phyloP scores from a whole-genome alignment of 2,888 invertebrate genomes.

The Nebria salina region DNA sequence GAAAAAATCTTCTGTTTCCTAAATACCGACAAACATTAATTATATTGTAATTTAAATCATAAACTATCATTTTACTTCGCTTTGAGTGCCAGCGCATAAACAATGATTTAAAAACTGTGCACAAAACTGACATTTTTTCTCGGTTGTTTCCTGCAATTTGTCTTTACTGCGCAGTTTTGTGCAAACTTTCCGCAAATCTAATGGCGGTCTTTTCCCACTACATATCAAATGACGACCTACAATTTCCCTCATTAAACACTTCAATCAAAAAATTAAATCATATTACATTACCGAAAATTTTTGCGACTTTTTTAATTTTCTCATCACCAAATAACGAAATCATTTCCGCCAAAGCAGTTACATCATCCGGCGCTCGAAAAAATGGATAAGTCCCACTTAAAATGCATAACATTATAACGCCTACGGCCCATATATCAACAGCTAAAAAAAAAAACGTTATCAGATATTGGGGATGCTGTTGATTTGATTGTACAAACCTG shows the following conservation, averaged over 20 bases:
- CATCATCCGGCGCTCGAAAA: slow-evolving; percentile 83
- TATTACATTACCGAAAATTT: slow-evolving; percentile 68
- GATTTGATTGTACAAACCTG: slow-evolving; percentile 62
- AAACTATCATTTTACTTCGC: slow-evolving; percentile 40
- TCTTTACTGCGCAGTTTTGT: slow-evolving; percentile 60
- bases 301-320: slow-evolving; percentile 74
- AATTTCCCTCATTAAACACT: slow-evolving; percentile 41
- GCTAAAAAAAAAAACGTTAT: slow-evolving; percentile 62
- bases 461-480: neutral
- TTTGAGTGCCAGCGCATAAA: slow-evolving; percentile 57
- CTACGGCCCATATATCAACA: slow-evolving; percentile 90
- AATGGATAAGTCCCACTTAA: slow-evolving; percentile 85
- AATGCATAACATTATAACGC: slow-evolving; percentile 82
- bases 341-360: slow-evolving; percentile 83
- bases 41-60: slow-evolving; percentile 33
- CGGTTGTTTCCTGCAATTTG: slow-evolving; percentile 47
- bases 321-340: slow-evolving; percentile 80
- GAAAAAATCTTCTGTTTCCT: slow-evolving; percentile 61
- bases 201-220: slow-evolving; percentile 64
- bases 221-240: slow-evolving; percentile 66
- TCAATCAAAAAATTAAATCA: slow-evolving; percentile 39
- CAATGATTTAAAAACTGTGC: slow-evolving; percentile 61
- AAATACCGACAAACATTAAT: slow-evolving; percentile 51
- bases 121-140: slow-evolving; percentile 58
- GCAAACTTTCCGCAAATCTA: slow-evolving; percentile 64